Conservation (phyloP, 2,888 invertebrate genomes). For the Lobophora halterata region DNA sequence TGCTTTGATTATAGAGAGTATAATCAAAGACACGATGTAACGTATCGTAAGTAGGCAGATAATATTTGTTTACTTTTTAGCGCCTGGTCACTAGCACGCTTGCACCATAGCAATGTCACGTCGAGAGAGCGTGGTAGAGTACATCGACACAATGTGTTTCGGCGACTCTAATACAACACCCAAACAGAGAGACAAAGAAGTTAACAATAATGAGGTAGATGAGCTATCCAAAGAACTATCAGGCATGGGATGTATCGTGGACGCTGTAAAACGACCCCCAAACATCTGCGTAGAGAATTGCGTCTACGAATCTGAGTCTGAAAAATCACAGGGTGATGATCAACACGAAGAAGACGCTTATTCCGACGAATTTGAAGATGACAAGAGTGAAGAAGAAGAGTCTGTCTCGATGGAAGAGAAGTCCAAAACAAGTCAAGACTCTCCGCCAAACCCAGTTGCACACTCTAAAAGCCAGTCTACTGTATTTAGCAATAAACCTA, state of each 20-base stretch:
- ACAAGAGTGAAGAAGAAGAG: conserved; percentile 56
- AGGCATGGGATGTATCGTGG: conserved; percentile 74
- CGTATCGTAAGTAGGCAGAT: conserved; percentile 21
- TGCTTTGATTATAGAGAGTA: no score
- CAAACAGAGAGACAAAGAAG: conserved; percentile 62
- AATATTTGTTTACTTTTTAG: conserved; percentile 31
- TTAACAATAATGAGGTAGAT: conserved; percentile 75
- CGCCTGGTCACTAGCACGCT: conserved; percentile 57
- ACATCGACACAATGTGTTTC: conserved; percentile 58
- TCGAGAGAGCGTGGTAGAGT: conserved; percentile 53
- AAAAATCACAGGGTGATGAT: conserved; percentile 32
- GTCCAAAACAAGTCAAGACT: conserved; percentile 34
- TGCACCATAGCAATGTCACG: conserved; percentile 57
- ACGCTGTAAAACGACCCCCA: conserved; percentile 62
- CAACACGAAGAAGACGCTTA: conserved; percentile 55
- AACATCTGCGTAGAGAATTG: conserved; percentile 70
- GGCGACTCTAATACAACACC: conserved; percentile 63
- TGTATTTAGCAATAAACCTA: conserved; percentile 44
- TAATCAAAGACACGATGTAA: not conserved
- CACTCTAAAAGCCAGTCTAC: conserved; percentile 61
- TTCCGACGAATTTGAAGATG: conserved; percentile 74
- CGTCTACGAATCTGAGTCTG: conserved; percentile 58
- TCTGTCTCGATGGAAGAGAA: conserved; percentile 42
- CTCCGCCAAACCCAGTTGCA: conserved; percentile 41
- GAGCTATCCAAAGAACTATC: conserved; percentile 67